These are phyloP conservation scores for Tetramorium simillimum DNA, from an alignment of 1,140 invertebrate species.

Conservation along the genomic window DNA sequence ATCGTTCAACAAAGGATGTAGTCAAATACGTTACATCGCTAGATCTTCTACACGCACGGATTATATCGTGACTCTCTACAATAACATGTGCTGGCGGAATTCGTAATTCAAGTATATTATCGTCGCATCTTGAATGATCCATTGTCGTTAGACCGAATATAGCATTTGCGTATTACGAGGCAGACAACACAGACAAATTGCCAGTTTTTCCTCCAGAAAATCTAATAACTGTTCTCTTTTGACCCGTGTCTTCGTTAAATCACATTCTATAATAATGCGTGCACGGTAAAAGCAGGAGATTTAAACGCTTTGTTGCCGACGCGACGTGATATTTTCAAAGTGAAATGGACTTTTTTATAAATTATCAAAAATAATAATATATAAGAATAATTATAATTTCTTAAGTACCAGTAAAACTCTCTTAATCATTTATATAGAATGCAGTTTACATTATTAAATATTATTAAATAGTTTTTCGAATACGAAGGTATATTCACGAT, in stretches of 20 bases:
- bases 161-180: slow-evolving; percentile 1
- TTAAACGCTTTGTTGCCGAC: slow-evolving; percentile 1
- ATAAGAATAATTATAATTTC: not conserved
- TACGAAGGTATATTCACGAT: not conserved
- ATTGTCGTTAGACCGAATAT: slow-evolving; percentile 56
- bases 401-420: not conserved
- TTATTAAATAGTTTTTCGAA: too few species aligned
- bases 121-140: slow-evolving; percentile 52
- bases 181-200: slow-evolving; percentile 1
- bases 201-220: not conserved
- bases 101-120: slow-evolving; percentile 63
- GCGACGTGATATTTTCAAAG: not conserved
- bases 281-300: not conserved
- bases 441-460: too few species aligned
- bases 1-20: slow-evolving; percentile 38
- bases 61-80: slow-evolving; percentile 59
- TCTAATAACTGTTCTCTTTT: not conserved
- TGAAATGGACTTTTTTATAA: not conserved
- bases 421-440: not conserved
- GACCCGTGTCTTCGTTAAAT: not conserved
- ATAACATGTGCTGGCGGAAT: slow-evolving; percentile 64
- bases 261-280: not conserved
- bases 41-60: slow-evolving; percentile 1
- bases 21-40: slow-evolving; percentile 13
- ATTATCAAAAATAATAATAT: not conserved